A percentile compares a stretch with the other conserved stretches of the same genome.
phyloP scores from a whole-genome alignment of 1,140 invertebrate species.

The Heliconius hermathena region DNA sequence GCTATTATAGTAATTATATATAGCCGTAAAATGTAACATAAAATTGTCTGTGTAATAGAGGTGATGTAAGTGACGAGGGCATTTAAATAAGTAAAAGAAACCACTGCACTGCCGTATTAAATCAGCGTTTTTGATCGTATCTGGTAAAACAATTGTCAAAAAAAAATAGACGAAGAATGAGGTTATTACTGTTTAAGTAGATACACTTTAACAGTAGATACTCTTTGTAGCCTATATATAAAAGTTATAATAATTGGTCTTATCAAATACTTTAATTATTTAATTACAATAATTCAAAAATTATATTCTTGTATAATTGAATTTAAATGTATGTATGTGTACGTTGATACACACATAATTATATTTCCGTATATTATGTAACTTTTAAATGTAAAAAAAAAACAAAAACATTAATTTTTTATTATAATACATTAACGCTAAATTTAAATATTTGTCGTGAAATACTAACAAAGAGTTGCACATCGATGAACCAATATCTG shows the following conservation, averaged over 20 bases:
- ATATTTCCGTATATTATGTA: neutral
- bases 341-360: neutral
- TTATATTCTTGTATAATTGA: no score
- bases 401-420: neutral
- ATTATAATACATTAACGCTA: neutral
- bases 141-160: neutral
- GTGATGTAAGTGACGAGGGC: slow-evolving; percentile 13
- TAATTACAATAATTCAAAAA: no score
- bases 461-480: slow-evolving; percentile 9
- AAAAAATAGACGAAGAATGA: neutral
- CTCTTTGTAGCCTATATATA: no score
- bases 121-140: neutral
- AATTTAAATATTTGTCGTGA: neutral
- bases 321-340: neutral
- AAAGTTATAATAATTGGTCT: no score
- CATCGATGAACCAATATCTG: slow-evolving; percentile 19
- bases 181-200: neutral
- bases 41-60: slow-evolving; percentile 25
- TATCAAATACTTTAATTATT: no score
- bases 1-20: slow-evolving; percentile 37
- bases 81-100: slow-evolving; percentile 1
- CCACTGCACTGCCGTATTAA: neutral
- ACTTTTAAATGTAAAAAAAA: neutral
- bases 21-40: slow-evolving; percentile 29
- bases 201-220: neutral